These are phyloP conservation scores for Drosophila colorata DNA, from an alignment of 2,888 invertebrate species.

Conservation along the genomic window DNA sequence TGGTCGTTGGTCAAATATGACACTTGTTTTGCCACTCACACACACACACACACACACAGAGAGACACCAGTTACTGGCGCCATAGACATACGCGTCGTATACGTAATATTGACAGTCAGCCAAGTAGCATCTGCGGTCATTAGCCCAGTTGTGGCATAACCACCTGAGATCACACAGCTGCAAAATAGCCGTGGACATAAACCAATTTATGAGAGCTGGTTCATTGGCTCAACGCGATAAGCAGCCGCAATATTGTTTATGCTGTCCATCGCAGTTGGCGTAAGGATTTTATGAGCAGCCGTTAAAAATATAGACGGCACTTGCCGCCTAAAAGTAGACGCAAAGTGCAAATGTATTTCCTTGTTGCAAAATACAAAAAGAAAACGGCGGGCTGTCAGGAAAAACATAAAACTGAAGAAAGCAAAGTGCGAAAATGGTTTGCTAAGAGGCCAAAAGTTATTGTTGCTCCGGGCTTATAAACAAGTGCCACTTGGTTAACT, in stretches of 20 bases:
- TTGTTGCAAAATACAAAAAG: conserved; percentile 25
- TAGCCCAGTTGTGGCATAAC: conserved; percentile 38
- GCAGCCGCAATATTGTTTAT: conserved; percentile 54
- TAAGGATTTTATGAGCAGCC: conserved; percentile 54
- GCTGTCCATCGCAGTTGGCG: conserved; percentile 22
- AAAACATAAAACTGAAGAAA: conserved; percentile 30
- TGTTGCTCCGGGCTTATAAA: conserved; percentile 21
- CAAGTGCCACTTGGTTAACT: conserved; percentile 20
- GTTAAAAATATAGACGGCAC: conserved; percentile 32
- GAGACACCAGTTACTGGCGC: conserved; percentile 10
- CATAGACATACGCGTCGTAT: conserved; percentile 35
- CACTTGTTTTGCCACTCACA: conserved; percentile 46
- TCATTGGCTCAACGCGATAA: conserved; percentile 54
- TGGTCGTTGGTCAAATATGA: conserved; percentile 59
- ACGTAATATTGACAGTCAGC: conserved; percentile 42
- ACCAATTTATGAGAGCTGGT: conserved; percentile 42
- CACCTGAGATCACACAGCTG: conserved; percentile 42
- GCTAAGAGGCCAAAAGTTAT: conserved; percentile 28
- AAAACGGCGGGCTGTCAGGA: conserved; percentile 19
- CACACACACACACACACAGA: conserved; percentile 10
- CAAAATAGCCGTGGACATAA: conserved; percentile 15
- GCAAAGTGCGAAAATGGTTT: conserved; percentile 26
- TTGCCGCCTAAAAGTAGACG: conserved; percentile 33
- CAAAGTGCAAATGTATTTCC: conserved; percentile 51
- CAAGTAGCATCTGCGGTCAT: conserved; percentile 31